Base-by-base conservation (phyloP, 2,797 vertebrate genomes). In the Cuculus canorus region DNA sequence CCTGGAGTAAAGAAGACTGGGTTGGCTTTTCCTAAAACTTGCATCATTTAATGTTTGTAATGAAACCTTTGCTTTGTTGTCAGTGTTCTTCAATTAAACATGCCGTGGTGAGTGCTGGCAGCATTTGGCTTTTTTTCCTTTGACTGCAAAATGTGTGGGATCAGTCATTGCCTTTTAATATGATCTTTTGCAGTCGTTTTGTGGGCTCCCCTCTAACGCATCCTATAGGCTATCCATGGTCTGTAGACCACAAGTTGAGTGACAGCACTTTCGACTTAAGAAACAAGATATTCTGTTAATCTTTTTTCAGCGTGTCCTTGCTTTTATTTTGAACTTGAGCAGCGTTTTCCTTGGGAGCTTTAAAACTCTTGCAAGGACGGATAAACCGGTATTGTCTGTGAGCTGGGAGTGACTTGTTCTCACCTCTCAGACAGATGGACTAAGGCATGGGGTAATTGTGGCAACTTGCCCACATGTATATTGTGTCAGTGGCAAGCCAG, bases 201-300 rank as follows among this genome's bases (percentile, higher is more conserved):
- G 92, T 96, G 96, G 91, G 90, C 77, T 90, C 6, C 66, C 9
- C 93, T 60, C 72, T 88, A 76, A 96, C 21, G 66, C 86, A 47
- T 78, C 39, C 73, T 70, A 17, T 33, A 63, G 77, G 69, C 66
- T 70, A 61, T 93, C 81, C 87, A 8, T 68, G 57, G 24, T 81
- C 66, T 0, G 16, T 57, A 91, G 87, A 95, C 93, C 95, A 70
- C 92, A 92, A 84, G 52, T 90, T 93, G 92, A 86, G 94, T 92
- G 95, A 95, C 47, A 4, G 83, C 52, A 37, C 83, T 86, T 16
- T 92, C 32, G 73, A 12, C 9, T 95, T 78, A 65, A 82, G 94
- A 95, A 95, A 93, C n/a, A 11, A 23, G 53, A 56, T 65, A 37
- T 75, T 88, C 92, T 91, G 87, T 93, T 96, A 70, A 71, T 68